A percentile compares a stretch with the other conserved stretches of the same genome.
These are phyloP conservation scores for Malurus leucopterus DNA, from an alignment of 2,797 vertebrate species.

Conservation along the genomic window DNA sequence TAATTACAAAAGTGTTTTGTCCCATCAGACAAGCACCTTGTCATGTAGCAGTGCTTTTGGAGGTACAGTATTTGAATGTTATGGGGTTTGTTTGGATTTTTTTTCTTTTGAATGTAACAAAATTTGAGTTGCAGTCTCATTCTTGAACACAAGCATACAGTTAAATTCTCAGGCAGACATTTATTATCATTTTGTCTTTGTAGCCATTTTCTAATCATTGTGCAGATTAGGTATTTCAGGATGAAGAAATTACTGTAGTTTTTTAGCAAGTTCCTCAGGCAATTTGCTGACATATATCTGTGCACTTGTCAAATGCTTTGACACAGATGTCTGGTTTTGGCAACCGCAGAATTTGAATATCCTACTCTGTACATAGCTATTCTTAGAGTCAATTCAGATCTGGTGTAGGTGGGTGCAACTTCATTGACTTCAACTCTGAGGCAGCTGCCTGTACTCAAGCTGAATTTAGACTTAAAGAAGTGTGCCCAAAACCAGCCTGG, in stretches of 20 bases:
- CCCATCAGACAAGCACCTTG: background rate
- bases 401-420: constrained; percentile 64
- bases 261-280: constrained; percentile 61
- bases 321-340: constrained; percentile 67
- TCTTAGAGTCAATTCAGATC: constrained; percentile 62
- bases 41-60: background rate
- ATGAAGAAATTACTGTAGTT: constrained; percentile 50
- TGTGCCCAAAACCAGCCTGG: background rate
- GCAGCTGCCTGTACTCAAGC: constrained; percentile 44
- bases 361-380: constrained; percentile 54
- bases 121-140: background rate
- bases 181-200: constrained; percentile 41
- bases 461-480: constrained; percentile 46
- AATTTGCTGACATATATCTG: constrained; percentile 64
- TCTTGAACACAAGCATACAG: background rate
- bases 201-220: constrained; percentile 42
- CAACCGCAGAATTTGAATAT: constrained; percentile 59
- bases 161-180: background rate
- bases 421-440: constrained; percentile 62
- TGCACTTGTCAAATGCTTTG: constrained; percentile 66
- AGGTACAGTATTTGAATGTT: background rate
- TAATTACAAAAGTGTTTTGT: background rate
- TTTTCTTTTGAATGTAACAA: background rate
- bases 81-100: background rate
- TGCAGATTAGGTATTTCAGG: constrained; percentile 43